Conservation (phyloP, 2,888 invertebrate species). For the Argyresthia goedartella region DNA sequence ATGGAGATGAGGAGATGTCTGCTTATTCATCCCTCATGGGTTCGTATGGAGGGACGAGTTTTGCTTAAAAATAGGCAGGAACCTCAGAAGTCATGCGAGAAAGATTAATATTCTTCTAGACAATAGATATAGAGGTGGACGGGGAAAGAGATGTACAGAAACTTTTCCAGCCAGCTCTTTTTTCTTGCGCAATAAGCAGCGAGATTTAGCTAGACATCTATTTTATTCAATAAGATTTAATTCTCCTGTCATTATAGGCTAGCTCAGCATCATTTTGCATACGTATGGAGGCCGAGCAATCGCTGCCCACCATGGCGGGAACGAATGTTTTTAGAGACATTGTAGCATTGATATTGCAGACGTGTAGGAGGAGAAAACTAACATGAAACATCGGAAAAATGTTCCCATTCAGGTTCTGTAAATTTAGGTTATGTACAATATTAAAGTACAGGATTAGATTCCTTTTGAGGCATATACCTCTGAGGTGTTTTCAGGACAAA, state of each 20-base stretch:
- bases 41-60: too few species aligned
- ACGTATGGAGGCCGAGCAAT: neutral
- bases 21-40: too few species aligned
- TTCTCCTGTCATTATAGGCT: neutral
- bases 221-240: neutral
- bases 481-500: neutral
- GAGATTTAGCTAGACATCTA: neutral
- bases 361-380: neutral
- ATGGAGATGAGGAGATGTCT: too few species aligned
- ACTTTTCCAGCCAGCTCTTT: neutral
- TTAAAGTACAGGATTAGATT: conserved; percentile 4
- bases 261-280: neutral
- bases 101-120: neutral
- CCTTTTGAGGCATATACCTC: neutral
- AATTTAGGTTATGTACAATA: neutral
- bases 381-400: neutral
- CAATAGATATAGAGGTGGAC: neutral
- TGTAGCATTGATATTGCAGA: neutral
- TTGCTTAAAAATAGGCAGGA: too few species aligned
- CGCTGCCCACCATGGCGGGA: conserved; percentile 6
- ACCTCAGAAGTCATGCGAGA: neutral
- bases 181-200: neutral
- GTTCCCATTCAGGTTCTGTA: neutral
- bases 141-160: neutral
- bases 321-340: neutral